A percentile compares a stretch with the other conserved stretches of the same genome.
Evolutionary conservation across 2,113 vertebrate species (phyloP).

Genomic region (Platysteira castanea): DNA sequence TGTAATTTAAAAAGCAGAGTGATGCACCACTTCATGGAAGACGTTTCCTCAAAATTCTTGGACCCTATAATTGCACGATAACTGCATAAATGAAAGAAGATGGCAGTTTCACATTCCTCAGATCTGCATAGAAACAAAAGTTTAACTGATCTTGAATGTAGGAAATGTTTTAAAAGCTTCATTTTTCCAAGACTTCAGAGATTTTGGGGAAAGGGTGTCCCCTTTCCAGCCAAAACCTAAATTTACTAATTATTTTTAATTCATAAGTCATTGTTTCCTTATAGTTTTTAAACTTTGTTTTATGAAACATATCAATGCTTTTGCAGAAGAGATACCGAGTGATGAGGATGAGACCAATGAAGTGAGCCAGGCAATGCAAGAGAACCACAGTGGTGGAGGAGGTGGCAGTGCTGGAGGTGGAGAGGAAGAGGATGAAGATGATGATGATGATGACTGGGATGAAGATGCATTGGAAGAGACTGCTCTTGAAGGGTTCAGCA

Average conservation of each 20-base stretch:
- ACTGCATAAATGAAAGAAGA: not conserved
- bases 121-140: not conserved
- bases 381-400: constrained; percentile 64
- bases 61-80: not conserved
- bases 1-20: not conserved
- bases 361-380: constrained; percentile 74
- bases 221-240: not conserved
- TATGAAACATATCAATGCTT: not conserved
- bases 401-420: constrained; percentile 79
- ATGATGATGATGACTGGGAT: constrained; percentile 94
- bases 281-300: not conserved
- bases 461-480: constrained; percentile 92
- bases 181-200: not conserved
- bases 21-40: not conserved
- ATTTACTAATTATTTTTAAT: not conserved
- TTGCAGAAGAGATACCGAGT: constrained; percentile 91
- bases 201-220: not conserved
- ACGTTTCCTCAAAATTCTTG: not conserved
- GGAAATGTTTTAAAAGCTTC: not conserved
- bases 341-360: constrained; percentile 90
- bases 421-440: constrained; percentile 77
- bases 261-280: not conserved
- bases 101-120: not conserved
- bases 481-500: constrained; percentile 92
- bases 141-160: not conserved